Evolutionary conservation across 2,888 invertebrate species (phyloP), one percentile per base, ranked within the genome.

Genomic region (Campoletis raptor): DNA sequence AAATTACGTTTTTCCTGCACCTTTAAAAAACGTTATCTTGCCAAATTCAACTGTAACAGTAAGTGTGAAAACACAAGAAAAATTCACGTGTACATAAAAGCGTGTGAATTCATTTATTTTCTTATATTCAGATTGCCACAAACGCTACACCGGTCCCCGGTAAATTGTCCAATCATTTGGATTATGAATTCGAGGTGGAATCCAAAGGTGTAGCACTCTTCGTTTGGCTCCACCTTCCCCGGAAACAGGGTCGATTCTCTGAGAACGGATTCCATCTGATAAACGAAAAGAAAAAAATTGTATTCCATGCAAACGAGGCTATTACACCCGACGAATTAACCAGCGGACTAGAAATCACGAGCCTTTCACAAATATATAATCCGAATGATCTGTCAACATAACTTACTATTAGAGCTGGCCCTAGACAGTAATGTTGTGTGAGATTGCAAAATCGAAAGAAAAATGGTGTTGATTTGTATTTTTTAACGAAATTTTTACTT

Each of bases 241-340:
- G 93, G 74, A 92, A 95, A 61, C 92, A 91, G 15, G 98, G 98
- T 1, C 94, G 94, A 83, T 98, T 98, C 93, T 96, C 96, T 0
- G 96, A 97, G 89, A 98, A 98, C 94, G 98, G 98, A 0, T 96
- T 98, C 45, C 95, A 96, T 12, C 91, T 96, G 69, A 91, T 94
- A 4, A 88, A 91, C 24, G 87, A 90, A 18, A 87, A 84, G n/a
- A 94, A 92, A 79, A 89, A 45, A 6, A 84, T 95, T 40, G 85
- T 83, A 37, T 87, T 85, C 76, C 84, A 84, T 45, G 81, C 87
- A 0, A 42, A 77, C 8, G 57, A 57, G 70, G 70, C 70, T 67
- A 45, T 84, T 45, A 84, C 88, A 9, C 40, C 79, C 0, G n/a
- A 86, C 0, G 70, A 88, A 80, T 61, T 88, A 21, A 54, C 12